These are phyloP conservation scores for Lerista edwardsae DNA, from an alignment of 2,797 vertebrate genomes.

Conservation along the genomic window DNA sequence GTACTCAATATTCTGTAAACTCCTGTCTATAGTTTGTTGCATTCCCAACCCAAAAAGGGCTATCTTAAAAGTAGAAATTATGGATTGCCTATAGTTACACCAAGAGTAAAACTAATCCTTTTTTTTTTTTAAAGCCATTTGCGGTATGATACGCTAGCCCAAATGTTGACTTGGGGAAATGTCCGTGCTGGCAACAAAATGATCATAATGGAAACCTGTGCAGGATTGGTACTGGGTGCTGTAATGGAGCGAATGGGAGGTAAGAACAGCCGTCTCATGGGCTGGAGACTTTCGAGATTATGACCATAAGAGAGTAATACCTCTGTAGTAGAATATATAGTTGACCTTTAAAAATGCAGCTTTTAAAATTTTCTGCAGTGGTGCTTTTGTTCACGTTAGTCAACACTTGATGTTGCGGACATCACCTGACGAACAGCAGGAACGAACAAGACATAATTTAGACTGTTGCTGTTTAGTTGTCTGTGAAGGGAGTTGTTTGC, in stretches of 20 bases:
- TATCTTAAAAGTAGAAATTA: neutral
- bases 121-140: conserved; percentile 83
- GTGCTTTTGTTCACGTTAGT: too few relatives aligned
- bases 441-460: neutral
- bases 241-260: conserved; percentile 98
- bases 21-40: neutral
- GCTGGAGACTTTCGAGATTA: fast-evolving
- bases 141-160: conserved; percentile 92
- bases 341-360: neutral
- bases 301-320: neutral
- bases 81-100: neutral
- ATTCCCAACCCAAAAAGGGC: neutral
- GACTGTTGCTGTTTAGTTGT: neutral
- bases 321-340: too few relatives aligned
- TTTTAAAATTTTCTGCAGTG: too few relatives aligned
- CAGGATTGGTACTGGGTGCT: conserved; percentile 92
- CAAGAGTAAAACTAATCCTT: conserved; percentile 18
- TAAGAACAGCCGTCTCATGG: conserved; percentile 43
- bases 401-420: too few relatives aligned
- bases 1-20: neutral
- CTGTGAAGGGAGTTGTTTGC: neutral
- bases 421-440: too few relatives aligned
- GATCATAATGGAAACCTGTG: conserved; percentile 93
- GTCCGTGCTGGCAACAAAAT: conserved; percentile 93
- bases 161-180: conserved; percentile 93